phyloP scores from a whole-genome alignment of 2,888 invertebrate species.

The Tachystola acroxantha region DNA sequence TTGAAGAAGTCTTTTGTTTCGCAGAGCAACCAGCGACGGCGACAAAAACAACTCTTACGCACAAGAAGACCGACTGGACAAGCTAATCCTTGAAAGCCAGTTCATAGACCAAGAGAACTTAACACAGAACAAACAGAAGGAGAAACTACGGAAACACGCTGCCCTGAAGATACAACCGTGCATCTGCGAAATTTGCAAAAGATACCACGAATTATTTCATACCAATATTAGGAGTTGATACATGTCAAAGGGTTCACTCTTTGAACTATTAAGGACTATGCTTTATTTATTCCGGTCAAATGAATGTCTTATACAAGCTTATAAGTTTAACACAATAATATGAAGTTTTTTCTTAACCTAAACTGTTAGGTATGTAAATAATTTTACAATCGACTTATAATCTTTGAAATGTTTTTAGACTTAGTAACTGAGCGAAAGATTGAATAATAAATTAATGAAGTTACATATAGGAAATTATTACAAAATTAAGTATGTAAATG shows the following conservation, averaged over 20 bases:
- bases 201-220: conserved; percentile 63
- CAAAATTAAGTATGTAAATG: conserved; percentile 1
- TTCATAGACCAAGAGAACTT: conserved; percentile 37
- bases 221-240: conserved; percentile 12
- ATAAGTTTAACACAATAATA: too few species aligned
- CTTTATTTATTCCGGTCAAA: too few species aligned
- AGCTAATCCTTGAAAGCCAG: conserved; percentile 34
- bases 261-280: too few species aligned
- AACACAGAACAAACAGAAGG: conserved; percentile 8
- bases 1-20: too few species aligned
- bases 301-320: too few species aligned
- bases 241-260: neutral
- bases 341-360: neutral
- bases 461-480: neutral
- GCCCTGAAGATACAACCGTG: conserved; percentile 35
- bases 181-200: conserved; percentile 59
- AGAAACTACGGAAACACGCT: conserved; percentile 12
- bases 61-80: neutral
- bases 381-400: too few species aligned
- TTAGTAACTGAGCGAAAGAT: neutral
- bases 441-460: conserved; percentile 5
- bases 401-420: neutral
- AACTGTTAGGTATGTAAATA: neutral
- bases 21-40: neutral
- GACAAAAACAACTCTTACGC: neutral